These are phyloP conservation scores for Meloidogyne floridensis DNA, from an alignment of 1,140 invertebrate species.

Conservation along the genomic window DNA sequence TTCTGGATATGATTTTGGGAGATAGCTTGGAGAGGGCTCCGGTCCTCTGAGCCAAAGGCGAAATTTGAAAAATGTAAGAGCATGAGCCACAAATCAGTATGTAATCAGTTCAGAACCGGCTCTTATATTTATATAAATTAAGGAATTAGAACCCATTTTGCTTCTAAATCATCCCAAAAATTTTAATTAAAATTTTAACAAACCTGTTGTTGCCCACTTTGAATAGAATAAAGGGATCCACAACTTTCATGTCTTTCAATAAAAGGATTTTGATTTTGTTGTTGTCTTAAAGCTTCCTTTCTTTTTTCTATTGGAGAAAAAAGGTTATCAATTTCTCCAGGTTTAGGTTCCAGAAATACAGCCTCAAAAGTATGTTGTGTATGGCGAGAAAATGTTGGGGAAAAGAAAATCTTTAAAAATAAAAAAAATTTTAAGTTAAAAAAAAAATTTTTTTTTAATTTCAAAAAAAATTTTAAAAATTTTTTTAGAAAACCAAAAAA, in stretches of 20 bases:
- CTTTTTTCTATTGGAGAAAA: constrained; percentile 35
- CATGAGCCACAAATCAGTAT: too few species aligned
- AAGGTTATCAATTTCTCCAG: constrained; percentile 43
- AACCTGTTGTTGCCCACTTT: constrained; percentile 33
- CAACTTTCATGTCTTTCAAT: constrained; percentile 22
- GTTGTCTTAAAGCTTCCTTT: background rate
- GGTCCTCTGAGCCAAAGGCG: too few species aligned
- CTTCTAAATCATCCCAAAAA: too few species aligned
- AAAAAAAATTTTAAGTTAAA: constrained; percentile 20
- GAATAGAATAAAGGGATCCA: constrained; percentile 40
- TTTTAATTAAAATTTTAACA: background rate
- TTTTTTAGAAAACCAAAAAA: too few species aligned
- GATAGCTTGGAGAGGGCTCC: too few species aligned
- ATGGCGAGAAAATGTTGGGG: constrained; percentile 79
- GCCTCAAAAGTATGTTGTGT: constrained; percentile 80
- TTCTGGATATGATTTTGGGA: too few species aligned
- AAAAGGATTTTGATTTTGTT: constrained; percentile 23
- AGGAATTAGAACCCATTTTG: background rate
- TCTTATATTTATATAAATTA: background rate
- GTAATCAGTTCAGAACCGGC: too few species aligned
- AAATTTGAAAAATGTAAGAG: too few species aligned
- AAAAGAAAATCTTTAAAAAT: constrained; percentile 77
- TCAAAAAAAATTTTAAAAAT: too few species aligned
- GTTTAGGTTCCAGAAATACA: constrained; percentile 75
- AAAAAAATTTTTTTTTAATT: too few species aligned